Base-by-base conservation (phyloP, 2,113 vertebrate genomes). In the chimpanzee (Pan troglodytes) region DNA sequence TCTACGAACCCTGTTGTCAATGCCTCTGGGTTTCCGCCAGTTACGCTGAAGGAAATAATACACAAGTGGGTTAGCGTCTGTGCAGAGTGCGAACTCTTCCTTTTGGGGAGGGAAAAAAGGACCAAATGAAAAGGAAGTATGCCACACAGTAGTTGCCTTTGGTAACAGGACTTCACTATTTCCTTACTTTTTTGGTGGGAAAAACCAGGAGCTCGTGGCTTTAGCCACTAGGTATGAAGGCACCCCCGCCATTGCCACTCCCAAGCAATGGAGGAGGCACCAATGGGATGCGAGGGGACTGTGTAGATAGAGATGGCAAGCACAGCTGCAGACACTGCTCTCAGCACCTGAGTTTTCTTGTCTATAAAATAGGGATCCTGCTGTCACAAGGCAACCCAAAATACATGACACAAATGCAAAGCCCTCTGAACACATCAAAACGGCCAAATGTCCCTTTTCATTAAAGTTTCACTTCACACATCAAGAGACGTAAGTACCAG, bases 1-100 rank as follows among this genome's bases (percentile, higher is more conserved):
- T 97, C 99, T 99, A 95, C 99, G 99, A 8, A 99, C 99, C 97
- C 99, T 99, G 98, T 99, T 99, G 97, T 99, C 99, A 17, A 99
- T 99, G 92, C 99, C 99, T 96, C 99, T 99, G 32, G 99, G 99
- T 73, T 99, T 99, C 57, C 99, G 99, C 99, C 99, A 99, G 99
- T 99, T 99, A 95, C 98, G 98, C 99, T 99, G 70, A 6, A 92
- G 84, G 57, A 30, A 73, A 5, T 40, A 75, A 95, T 0, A 0
- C 18, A 27, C 7, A 12, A 0, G 11, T 5, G 10, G 38, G 27
- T 95, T 11, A 88, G 35, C 12, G 52, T 57, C 73, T 61, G 38
- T 40, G 75, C 32, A 38, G 30, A 81, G 1, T 6, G 17, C 22
- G 3, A 57, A 40, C 22, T 52, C 25, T 64, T 57, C 48, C 64